A percentile compares a stretch with the other conserved stretches of the same genome.
Conservation (phyloP, 2,797 vertebrate genomes). For the Phataginus tricuspis region DNA sequence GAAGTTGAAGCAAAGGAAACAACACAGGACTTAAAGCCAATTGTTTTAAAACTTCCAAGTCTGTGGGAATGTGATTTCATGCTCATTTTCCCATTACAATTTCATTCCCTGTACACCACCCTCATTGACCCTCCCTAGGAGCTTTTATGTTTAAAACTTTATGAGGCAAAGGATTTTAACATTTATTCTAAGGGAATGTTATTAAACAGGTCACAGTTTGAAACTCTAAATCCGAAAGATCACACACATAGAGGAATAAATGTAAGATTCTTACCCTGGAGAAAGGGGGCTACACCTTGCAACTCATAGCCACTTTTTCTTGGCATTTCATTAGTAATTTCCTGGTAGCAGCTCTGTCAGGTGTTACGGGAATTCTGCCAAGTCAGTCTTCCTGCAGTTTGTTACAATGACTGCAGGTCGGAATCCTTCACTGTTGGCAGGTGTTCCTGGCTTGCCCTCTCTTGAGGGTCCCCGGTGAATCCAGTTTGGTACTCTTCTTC, state of each 20-base stretch:
- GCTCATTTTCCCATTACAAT: conserved; percentile 26
- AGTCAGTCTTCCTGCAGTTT: conserved; percentile 50
- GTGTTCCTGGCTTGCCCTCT: conserved; percentile 69
- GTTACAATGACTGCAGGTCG: conserved; percentile 68
- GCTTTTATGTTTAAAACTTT: neutral
- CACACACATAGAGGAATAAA: neutral
- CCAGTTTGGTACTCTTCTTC: conserved; percentile 50
- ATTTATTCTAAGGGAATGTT: neutral
- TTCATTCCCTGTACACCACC: neutral
- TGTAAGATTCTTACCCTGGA: neutral
- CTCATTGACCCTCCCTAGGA: neutral
- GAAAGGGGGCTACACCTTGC: neutral
- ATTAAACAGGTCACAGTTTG: conserved; percentile 10
- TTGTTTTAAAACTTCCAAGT: conserved; percentile 55
- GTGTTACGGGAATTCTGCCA: conserved; percentile 69
- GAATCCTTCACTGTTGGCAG: conserved; percentile 59
- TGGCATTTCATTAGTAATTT: conserved; percentile 60
- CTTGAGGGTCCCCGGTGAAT: conserved; percentile 54
- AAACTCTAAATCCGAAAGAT: neutral
- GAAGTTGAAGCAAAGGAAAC: conserved; percentile 65
- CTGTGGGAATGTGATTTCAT: conserved; percentile 71
- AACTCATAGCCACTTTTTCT: conserved; percentile 5
- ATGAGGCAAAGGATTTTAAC: neutral
- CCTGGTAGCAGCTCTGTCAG: conserved; percentile 57
- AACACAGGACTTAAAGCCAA: conserved; percentile 23